These are phyloP conservation scores for Oncorhynchus gorbuscha DNA, from an alignment of 2,113 vertebrate species.

Conservation along the genomic window DNA sequence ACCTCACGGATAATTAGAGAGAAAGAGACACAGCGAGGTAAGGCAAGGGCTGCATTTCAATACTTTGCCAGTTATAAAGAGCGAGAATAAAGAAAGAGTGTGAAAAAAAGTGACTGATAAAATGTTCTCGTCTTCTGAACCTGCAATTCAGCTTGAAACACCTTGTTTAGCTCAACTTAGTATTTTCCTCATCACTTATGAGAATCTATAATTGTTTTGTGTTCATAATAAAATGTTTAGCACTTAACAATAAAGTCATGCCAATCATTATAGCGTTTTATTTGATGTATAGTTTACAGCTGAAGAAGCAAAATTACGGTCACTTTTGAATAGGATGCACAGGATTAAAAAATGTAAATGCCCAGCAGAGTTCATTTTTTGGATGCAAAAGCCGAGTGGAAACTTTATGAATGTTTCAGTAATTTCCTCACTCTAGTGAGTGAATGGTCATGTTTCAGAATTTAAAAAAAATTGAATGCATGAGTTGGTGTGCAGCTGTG, in stretches of 20 bases:
- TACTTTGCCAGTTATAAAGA: constrained; percentile 75
- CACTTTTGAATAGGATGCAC: not conserved
- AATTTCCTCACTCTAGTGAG: constrained; percentile 82
- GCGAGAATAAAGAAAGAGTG: constrained; percentile 74
- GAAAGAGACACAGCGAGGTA: constrained; percentile 93
- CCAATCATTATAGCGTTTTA: constrained; percentile 12
- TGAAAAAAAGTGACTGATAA: constrained; percentile 73
- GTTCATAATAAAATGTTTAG: constrained; percentile 30
- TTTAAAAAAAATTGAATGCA: constrained; percentile 83
- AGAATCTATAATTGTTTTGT: constrained; percentile 15
- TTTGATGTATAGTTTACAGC: not conserved
- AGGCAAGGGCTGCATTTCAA: constrained; percentile 73
- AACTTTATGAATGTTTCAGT: constrained; percentile 85
- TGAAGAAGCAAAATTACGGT: constrained; percentile 21
- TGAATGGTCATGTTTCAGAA: constrained; percentile 81
- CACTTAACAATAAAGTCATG: constrained; percentile 33
- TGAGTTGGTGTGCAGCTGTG: constrained; percentile 84
- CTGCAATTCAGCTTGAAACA: constrained; percentile 52
- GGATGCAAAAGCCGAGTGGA: constrained; percentile 66
- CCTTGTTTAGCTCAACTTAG: constrained; percentile 49
- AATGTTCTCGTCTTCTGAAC: constrained; percentile 54
- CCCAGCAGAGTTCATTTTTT: too few species aligned
- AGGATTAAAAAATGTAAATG: not conserved
- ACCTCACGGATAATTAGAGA: constrained; percentile 98
- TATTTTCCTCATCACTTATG: constrained; percentile 21